Conservation (phyloP, 2,797 vertebrate genomes). For the Channallabes apus region DNA sequence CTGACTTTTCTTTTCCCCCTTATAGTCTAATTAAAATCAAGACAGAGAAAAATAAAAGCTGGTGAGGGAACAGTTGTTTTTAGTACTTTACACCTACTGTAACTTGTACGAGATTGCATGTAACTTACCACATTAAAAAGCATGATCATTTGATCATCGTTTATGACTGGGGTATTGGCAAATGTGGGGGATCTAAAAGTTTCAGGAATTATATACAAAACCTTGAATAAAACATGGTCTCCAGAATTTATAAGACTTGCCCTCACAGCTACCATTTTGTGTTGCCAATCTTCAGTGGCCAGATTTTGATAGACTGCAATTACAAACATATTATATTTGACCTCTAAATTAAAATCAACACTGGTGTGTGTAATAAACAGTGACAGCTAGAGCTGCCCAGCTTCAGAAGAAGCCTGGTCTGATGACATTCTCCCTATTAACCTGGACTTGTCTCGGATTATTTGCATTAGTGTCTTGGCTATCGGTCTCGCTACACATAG, state of each 20-base stretch:
- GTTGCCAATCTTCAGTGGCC: not conserved
- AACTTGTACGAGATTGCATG: no score
- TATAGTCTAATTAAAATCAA: not conserved
- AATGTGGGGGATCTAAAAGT: not conserved
- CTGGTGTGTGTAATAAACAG: slow-evolving; percentile 45
- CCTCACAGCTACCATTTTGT: not conserved
- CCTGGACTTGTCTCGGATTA: not conserved
- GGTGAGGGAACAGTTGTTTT: not conserved
- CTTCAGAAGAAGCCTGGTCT: slow-evolving; percentile 27
- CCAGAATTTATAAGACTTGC: not conserved
- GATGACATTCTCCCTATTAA: not conserved
- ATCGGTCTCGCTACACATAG: not conserved
- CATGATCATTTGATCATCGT: not conserved
- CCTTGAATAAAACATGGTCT: no score
- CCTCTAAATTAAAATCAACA: slow-evolving; percentile 55
- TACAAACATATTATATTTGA: slow-evolving; percentile 50
- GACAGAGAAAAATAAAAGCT: not conserved
- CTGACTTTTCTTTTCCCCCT: not conserved
- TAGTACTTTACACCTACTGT: no score
- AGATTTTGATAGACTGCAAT: slow-evolving; percentile 26
- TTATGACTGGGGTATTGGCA: not conserved
- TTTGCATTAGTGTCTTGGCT: not conserved
- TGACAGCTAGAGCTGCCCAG: slow-evolving; percentile 28
- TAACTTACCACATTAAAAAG: not conserved
- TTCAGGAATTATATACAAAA: not conserved